A percentile compares a stretch with the other conserved stretches of the same genome.
Evolutionary conservation across 2,797 vertebrate genomes (phyloP).

Genomic region (Malurus leucopterus): DNA sequence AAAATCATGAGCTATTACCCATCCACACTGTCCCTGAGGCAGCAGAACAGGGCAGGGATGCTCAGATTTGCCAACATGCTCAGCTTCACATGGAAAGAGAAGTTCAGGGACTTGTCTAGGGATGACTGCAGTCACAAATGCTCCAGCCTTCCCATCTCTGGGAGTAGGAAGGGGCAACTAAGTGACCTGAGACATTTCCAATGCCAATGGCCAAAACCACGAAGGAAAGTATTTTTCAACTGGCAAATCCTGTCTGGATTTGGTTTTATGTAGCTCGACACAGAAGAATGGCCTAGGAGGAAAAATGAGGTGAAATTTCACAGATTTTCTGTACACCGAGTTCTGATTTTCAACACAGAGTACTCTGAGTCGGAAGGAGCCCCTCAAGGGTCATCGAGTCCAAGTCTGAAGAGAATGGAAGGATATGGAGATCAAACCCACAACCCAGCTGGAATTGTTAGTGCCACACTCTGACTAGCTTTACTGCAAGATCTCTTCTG

Average conservation of each 20-base stretch:
- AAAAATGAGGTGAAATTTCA: neutral
- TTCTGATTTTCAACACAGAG: too few relatives aligned
- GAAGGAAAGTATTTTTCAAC: neutral
- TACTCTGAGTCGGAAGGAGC: neutral
- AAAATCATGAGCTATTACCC: neutral
- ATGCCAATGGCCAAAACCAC: neutral
- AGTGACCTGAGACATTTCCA: neutral
- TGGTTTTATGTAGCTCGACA: neutral
- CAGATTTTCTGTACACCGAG: neutral
- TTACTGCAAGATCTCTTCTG: neutral
- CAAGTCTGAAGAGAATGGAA: neutral
- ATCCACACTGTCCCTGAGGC: too few relatives aligned
- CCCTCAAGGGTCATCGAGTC: neutral
- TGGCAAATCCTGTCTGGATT: neutral
- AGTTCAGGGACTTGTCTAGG: neutral
- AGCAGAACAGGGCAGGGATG: neutral
- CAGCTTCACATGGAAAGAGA: neutral
- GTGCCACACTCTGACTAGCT: accelerated
- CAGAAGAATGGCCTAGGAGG: neutral
- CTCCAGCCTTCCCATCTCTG: neutral
- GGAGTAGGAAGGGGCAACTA: neutral
- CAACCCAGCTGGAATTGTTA: accelerated
- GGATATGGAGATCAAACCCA: too few relatives aligned
- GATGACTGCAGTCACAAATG: neutral
- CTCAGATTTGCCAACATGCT: neutral